Conservation (phyloP, 2,888 invertebrate genomes). For the Nineta flava region DNA sequence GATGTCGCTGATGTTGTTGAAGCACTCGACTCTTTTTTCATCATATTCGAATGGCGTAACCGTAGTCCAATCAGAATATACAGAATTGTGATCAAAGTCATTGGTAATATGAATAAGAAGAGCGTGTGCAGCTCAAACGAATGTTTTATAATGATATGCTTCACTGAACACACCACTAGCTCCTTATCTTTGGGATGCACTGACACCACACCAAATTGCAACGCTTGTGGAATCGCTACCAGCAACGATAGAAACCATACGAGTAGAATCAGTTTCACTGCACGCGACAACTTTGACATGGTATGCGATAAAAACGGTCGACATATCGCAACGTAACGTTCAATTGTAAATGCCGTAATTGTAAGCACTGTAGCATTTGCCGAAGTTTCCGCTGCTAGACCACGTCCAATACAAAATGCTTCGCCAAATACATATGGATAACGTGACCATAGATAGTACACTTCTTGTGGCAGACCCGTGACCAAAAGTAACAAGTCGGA, state of each 20-base stretch:
- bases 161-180: slow-evolving; percentile 29
- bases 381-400: slow-evolving; percentile 63
- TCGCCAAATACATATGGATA: slow-evolving; percentile 67
- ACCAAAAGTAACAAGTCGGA: slow-evolving; percentile 67
- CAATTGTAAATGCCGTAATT: slow-evolving; percentile 73
- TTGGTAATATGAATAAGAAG: slow-evolving; percentile 72
- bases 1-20: slow-evolving; percentile 3
- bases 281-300: slow-evolving; percentile 74
- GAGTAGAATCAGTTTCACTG: slow-evolving; percentile 58
- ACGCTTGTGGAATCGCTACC: slow-evolving; percentile 51
- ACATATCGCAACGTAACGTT: slow-evolving; percentile 44
- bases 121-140: slow-evolving; percentile 67
- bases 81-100: slow-evolving; percentile 69
- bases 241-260: slow-evolving; percentile 67
- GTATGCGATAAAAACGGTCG: slow-evolving; percentile 58
- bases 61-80: slow-evolving; percentile 63
- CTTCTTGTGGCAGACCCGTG: slow-evolving; percentile 69
- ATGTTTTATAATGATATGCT: slow-evolving; percentile 39
- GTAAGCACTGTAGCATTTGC: slow-evolving; percentile 62
- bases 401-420: slow-evolving; percentile 59
- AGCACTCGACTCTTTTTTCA: slow-evolving; percentile 22
- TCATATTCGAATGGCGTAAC: slow-evolving; percentile 43
- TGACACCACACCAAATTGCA: slow-evolving; percentile 28
- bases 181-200: slow-evolving; percentile 12
- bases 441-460: slow-evolving; percentile 60